Evolutionary conservation across 2,797 vertebrate species (phyloP).

Genomic region (Poecilia gillii): DNA sequence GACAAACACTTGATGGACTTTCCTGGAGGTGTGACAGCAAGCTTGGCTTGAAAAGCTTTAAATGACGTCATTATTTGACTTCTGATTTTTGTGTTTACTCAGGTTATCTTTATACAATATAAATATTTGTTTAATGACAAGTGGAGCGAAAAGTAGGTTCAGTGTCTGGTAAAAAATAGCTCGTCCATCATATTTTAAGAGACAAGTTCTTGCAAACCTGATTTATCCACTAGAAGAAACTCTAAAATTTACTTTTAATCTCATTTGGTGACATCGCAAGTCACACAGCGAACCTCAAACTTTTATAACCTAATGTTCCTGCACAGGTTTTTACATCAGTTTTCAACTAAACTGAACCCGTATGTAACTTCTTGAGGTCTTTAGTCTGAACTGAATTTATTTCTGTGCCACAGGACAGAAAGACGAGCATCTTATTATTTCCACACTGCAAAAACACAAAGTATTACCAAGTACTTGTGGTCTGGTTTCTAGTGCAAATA

Average conservation of each 20-base stretch:
- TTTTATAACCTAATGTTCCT: background rate
- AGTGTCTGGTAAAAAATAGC: background rate
- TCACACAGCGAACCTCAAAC: background rate
- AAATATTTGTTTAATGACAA: background rate
- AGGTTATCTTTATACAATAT: background rate
- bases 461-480: too few relatives aligned
- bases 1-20: background rate
- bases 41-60: background rate
- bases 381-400: background rate
- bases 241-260: background rate
- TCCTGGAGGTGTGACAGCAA: background rate
- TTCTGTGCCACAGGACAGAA: conserved; percentile 25
- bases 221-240: background rate
- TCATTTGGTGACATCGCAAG: background rate
- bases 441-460: conserved; percentile 35
- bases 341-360: background rate
- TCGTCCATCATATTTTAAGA: background rate
- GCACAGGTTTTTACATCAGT: background rate
- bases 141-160: background rate
- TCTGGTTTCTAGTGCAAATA: too few relatives aligned
- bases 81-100: background rate
- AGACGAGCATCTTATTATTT: conserved; percentile 53
- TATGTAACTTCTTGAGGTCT: background rate
- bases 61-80: background rate
- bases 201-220: background rate